A percentile compares a stretch with the other conserved stretches of the same genome.
Evolutionary conservation across 2,888 invertebrate genomes (phyloP).

Genomic region (Caenorhabditis japonica): DNA sequence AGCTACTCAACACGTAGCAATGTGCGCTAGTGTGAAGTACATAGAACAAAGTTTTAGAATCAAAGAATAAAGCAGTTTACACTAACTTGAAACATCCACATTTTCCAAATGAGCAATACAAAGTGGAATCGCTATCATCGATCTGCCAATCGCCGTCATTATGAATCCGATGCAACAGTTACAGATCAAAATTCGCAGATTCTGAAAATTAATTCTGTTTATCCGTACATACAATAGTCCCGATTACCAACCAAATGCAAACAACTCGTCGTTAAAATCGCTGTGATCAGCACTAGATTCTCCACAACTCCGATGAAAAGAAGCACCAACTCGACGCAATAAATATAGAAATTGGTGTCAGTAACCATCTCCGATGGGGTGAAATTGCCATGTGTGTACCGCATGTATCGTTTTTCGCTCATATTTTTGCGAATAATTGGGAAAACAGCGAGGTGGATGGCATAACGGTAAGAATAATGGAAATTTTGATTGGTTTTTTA

Average conservation of each 20-base stretch:
- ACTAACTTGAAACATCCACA: conserved; percentile 41
- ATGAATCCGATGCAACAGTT: conserved; percentile 45
- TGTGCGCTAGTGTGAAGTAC: too few relatives aligned
- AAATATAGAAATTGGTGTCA: conserved; percentile 41
- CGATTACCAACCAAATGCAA: conserved; percentile 44
- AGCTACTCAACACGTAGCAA: too few relatives aligned
- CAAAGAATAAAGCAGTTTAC: background rate
- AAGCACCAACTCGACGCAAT: conserved; percentile 28
- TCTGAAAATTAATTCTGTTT: conserved; percentile 28
- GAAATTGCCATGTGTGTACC: conserved; percentile 35
- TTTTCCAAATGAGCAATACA: conserved; percentile 34
- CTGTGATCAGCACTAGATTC: conserved; percentile 24
- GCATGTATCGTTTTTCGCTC: conserved; percentile 43
- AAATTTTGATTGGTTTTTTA: too few relatives aligned
- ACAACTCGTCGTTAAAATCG: conserved; percentile 35
- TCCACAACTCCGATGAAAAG: conserved; percentile 25
- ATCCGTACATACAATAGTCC: too few relatives aligned
- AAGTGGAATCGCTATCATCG: conserved; percentile 41
- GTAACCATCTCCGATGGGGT: conserved; percentile 46
- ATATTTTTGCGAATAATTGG: too few relatives aligned
- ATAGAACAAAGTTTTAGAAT: background rate
- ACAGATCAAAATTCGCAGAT: conserved; percentile 38
- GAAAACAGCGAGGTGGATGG: too few relatives aligned
- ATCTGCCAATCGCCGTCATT: conserved; percentile 29
- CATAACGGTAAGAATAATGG: too few relatives aligned